Evolutionary conservation across 2,888 invertebrate species (phyloP), one percentile per base, ranked within the genome.

Genomic region (Nezara viridula): DNA sequence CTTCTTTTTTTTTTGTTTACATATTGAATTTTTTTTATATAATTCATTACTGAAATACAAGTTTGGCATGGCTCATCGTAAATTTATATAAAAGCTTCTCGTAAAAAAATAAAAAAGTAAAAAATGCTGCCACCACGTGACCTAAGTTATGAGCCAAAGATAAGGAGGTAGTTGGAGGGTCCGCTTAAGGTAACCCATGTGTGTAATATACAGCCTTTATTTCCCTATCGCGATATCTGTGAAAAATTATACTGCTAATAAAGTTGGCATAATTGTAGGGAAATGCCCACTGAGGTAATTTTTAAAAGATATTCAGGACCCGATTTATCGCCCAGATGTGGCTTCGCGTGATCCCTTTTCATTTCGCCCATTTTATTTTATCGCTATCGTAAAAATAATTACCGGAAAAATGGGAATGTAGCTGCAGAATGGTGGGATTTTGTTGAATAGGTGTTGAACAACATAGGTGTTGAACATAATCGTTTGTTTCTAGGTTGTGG

Each of bases 191-290:
- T 9, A 81, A 19, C 44, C 24, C 47, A 44, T 44, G 81, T 47
- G n/a, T 44, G n/a, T 81, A 81, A 81, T 47, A 44, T 81, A 47
- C 44, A 3, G 44, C 16, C 40, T 81, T 44, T 44, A 81, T 81
- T 81, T n/a, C 4, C 44, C 44, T 81, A 81, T 47, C 81, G 12
- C 12, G 81, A 44, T 81, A n/a, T n/a, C 44, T 81, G 81, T 37
- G 66, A 73, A 47, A 81, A 81, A 47, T 81, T 47, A 81, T 81
- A 44, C 44, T 40, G 44, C 40, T 81, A 81, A 81, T 81, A 81
- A 81, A 81, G 44, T 81, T 73, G 66, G 32, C 32, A 73, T 73
- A 73, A 73, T 73, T 73, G 37, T 19, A 73, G 66, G 10, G 32
- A 73, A 73, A 73, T 37, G 32, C 7, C 66, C 16, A 19, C 16